Evolutionary conservation across 2,797 vertebrate genomes (phyloP), one percentile per base, ranked within the genome.

Genomic region (Loris lydekkerianus): DNA sequence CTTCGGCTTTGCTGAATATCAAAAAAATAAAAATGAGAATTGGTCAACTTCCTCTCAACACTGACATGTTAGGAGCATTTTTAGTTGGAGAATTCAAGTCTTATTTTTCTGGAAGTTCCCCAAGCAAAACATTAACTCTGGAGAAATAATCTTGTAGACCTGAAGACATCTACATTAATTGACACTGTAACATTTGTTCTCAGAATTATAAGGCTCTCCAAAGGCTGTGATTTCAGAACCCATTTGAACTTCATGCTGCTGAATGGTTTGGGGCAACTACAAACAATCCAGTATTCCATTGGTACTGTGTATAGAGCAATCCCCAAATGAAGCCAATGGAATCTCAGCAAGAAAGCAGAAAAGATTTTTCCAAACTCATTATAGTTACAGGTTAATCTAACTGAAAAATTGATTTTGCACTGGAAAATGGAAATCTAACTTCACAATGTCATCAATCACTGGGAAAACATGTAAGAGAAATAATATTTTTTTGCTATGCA

Each of bases 281-380:
- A 93, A 37, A 87, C 84, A 96, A 31, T 89, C 80, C 17, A 87
- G 61, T 86, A 40, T 53, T 94, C 69, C 84, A 65, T 0, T 21
- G 72, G 15, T 34, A 34, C 17, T 67, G n/a, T 92, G 53, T 94
- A 9, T 85, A 34, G 13, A 78, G 80, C 94, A 85, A 72, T 89
- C 86, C 86, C 93, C 86, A 96, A 97, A 93, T 43, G 75, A 46
- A 95, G 81, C 84, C 96, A 96, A 95, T 96, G 76, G 92, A 96
- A 95, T 96, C 96, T 96, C 96, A 97, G 96, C 69, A 75, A 80
- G 95, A 96, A 96, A 89, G 67, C 81, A 95, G 91, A 97, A 94
- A 89, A 96, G 60, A 91, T 76, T 94, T 96, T 96, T 72, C 83
- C 58, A 96, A 97, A 96, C 73, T 96, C 95, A 97, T 96, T 96